Evolutionary conservation across 1,140 invertebrate genomes (phyloP), one percentile per base, ranked within the genome.

Genomic region (Rhagoletis pomonella): DNA sequence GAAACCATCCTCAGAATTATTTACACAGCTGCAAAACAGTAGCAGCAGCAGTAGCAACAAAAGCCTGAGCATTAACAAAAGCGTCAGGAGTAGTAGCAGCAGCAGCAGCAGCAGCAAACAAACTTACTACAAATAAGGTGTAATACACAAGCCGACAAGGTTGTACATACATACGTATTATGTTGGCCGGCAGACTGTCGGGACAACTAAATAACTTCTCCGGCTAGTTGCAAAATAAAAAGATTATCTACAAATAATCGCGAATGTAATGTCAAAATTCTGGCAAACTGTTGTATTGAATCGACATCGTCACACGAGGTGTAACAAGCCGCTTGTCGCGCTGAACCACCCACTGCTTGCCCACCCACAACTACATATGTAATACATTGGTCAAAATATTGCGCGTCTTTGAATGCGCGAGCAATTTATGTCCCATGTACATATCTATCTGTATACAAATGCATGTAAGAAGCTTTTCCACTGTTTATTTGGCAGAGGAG

Each of bases 201-300:
- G 67, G 14, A 1, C 42, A 47, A 73, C 67, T 17, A 47, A n/a
- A 42, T 44, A 73, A 42, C 42, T 12, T 73, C 42, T 44, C 39
- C 42, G 67, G 44, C 29, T 39, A 67, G 4, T 67, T 39, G 39
- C 19, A 39, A 39, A 14, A 67, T 67, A 67, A 67, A 67, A 7
- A 12, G 0, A 64, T 64, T 64, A 39, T 10, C 29, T 42, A 39
- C 39, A 29, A 12, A 67, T 10, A 0, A 10, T 73, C 9, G 4
- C 12, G 4, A 73, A 14, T 69, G 67, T 47, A n/a, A 55, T 2
- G 50, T 55, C 1, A 55, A n/a, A 17, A 73, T 44, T 73, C 44
- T 73, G 67, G 42, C 67, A 73, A 67, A 47, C 67, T 47, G 39
- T 73, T 73, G 67, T 73, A 39, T 73, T 17, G n/a, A 73, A 6